Evolutionary conservation across 2,888 invertebrate genomes (phyloP).

Genomic region (Parnassius mnemosyne): DNA sequence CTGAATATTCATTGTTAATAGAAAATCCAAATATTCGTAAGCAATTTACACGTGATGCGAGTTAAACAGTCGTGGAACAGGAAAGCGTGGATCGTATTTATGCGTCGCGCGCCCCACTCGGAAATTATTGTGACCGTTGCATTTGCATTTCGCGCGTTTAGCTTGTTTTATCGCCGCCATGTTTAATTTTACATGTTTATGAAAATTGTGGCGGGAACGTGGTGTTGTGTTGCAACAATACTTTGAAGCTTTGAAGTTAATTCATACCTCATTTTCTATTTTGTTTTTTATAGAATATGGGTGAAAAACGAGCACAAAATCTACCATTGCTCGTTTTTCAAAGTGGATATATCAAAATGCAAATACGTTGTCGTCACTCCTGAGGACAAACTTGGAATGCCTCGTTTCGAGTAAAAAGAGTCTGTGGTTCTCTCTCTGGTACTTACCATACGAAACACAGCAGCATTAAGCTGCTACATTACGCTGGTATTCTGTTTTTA

Average conservation of each 20-base stretch:
- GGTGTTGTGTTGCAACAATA: neutral
- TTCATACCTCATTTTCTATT: neutral
- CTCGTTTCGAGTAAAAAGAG: too few species aligned
- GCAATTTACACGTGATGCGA: conserved; percentile 11
- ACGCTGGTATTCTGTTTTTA: too few species aligned
- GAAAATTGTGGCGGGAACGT: conserved; percentile 27
- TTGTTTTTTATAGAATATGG: too few species aligned
- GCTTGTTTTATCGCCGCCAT: conserved; percentile 38
- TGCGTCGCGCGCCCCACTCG: conserved; percentile 33
- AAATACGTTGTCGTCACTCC: too few species aligned
- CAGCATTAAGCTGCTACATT: too few species aligned
- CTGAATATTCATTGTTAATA: conserved; percentile 10
- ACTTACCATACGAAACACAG: too few species aligned
- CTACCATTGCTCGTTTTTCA: too few species aligned
- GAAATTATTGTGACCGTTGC: conserved; percentile 44
- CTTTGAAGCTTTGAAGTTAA: neutral
- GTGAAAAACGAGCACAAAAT: too few species aligned
- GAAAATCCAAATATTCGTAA: conserved; percentile 13
- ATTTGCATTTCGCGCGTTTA: conserved; percentile 42
- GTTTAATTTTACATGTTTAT: conserved; percentile 39
- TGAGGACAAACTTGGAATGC: too few species aligned
- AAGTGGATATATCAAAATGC: too few species aligned
- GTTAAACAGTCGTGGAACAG: neutral
- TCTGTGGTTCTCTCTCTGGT: too few species aligned
- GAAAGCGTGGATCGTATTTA: conserved; percentile 28